Percentiles rank a stretch among this genome's conserved stretches.
Conservation (phyloP, 2,888 invertebrate genomes). For the Amblyjoppa fuscipennis region DNA sequence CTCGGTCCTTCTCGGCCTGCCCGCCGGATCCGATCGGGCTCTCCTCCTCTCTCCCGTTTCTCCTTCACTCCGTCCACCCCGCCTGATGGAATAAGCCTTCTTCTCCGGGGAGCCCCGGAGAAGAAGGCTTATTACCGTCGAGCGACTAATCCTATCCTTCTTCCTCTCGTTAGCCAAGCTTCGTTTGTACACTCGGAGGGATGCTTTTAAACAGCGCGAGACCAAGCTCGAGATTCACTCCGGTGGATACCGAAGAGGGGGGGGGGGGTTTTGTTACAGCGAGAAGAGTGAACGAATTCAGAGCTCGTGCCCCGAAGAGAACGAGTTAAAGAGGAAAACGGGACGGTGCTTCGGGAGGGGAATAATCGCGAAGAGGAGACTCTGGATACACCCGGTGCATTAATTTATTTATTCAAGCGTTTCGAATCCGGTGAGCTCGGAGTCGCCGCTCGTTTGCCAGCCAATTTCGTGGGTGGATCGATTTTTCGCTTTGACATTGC, state of each 20-base stretch:
- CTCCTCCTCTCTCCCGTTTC: conserved; percentile 57
- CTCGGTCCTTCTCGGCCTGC: conserved; percentile 19
- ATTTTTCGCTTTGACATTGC: conserved; percentile 69
- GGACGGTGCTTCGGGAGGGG: conserved; percentile 1
- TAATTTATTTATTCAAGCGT: conserved; percentile 68
- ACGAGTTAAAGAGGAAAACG: conserved; percentile 31
- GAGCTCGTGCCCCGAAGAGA: conserved; percentile 53
- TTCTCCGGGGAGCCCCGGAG: neutral
- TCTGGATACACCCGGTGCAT: conserved; percentile 65
- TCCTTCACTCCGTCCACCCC: conserved; percentile 64
- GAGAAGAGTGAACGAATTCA: conserved; percentile 41
- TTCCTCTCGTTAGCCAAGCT: conserved; percentile 79
- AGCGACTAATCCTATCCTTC: conserved; percentile 80
- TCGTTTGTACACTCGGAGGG: conserved; percentile 72
- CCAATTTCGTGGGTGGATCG: conserved; percentile 70
- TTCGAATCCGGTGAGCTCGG: conserved; percentile 49
- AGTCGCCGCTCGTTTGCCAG: conserved; percentile 66
- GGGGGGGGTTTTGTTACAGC: neutral
- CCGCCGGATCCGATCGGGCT: neutral
- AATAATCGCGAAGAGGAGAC: conserved; percentile 34
- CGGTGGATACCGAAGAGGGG: neutral
- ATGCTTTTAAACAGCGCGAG: conserved; percentile 72
- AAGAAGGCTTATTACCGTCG: conserved; percentile 80
- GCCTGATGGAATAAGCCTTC: neutral
- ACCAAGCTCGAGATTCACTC: conserved; percentile 69